These are phyloP conservation scores for Melitaea athalia DNA, from an alignment of 2,888 invertebrate genomes.

Conservation along the genomic window DNA sequence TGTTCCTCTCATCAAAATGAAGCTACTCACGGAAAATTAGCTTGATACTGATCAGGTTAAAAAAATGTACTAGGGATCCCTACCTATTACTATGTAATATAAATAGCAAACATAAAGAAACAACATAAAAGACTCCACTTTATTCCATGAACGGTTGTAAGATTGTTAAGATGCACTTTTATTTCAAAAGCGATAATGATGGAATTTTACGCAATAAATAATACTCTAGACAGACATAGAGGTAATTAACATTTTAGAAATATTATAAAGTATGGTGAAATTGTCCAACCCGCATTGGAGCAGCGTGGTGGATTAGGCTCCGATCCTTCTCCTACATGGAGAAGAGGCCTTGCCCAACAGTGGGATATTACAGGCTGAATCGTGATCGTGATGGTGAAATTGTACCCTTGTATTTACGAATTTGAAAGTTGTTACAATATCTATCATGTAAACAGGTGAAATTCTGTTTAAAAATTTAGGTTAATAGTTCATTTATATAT, in stretches of 20 bases:
- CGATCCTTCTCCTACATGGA: no score
- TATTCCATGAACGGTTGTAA: neutral
- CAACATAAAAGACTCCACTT: conserved; percentile 1
- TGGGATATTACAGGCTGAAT: no score
- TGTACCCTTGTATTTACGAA: neutral
- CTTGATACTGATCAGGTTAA: no score
- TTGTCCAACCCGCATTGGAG: no score
- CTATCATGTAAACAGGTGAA: conserved; percentile 24
- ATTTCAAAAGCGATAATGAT: neutral
- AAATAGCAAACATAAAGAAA: conserved; percentile 37
- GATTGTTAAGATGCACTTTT: neutral
- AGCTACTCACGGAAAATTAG: no score
- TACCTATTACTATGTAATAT: conserved; percentile 43
- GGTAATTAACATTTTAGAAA: neutral
- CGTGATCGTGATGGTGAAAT: neutral
- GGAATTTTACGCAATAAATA: neutral
- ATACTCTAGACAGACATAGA: neutral
- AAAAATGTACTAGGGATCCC: no score
- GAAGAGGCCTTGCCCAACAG: no score
- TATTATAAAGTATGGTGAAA: neutral
- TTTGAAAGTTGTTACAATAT: neutral
- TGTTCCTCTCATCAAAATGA: no score
- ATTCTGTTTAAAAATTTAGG: conserved; percentile 13
- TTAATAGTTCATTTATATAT: conserved; percentile 23
- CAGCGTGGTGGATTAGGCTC: no score